Conservation (phyloP, 1,140 invertebrate genomes). For the Penaeus chinensis region DNA sequence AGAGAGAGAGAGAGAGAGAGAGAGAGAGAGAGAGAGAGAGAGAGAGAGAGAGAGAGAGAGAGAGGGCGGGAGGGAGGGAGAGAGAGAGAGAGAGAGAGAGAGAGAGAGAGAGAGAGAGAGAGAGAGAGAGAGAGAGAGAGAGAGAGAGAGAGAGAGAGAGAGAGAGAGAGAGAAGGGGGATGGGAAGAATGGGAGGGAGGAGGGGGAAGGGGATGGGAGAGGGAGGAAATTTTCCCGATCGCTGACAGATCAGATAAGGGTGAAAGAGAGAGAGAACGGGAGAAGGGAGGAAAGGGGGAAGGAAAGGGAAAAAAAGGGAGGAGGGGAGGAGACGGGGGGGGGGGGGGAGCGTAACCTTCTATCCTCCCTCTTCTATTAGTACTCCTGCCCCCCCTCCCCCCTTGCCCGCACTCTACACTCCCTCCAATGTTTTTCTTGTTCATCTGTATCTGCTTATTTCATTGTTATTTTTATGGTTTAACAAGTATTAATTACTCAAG, state of each 20-base stretch:
- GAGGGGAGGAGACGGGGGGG: background rate
- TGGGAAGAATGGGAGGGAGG: background rate
- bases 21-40: too few relatives aligned
- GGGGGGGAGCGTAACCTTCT: too few relatives aligned
- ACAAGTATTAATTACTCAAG: too few relatives aligned
- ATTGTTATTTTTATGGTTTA: too few relatives aligned
- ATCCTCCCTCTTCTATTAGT: too few relatives aligned
- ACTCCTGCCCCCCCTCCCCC: too few relatives aligned
- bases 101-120: constrained; percentile 8
- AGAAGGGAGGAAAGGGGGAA: background rate
- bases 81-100: background rate
- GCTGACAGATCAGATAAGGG: background rate
- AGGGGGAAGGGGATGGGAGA: constrained; percentile 13
- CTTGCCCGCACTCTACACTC: too few relatives aligned
- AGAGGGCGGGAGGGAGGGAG: background rate
- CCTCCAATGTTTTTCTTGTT: too few relatives aligned
- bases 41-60: background rate
- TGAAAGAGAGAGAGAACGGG: background rate
- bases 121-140: background rate
- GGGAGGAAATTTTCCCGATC: constrained; percentile 3
- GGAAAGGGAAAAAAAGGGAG: too few relatives aligned
- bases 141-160: background rate
- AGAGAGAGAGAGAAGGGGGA: background rate
- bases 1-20: too few relatives aligned
- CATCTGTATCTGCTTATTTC: too few relatives aligned